Conservation (phyloP, 2,797 vertebrate species). For the Mastacembelus armatus region DNA sequence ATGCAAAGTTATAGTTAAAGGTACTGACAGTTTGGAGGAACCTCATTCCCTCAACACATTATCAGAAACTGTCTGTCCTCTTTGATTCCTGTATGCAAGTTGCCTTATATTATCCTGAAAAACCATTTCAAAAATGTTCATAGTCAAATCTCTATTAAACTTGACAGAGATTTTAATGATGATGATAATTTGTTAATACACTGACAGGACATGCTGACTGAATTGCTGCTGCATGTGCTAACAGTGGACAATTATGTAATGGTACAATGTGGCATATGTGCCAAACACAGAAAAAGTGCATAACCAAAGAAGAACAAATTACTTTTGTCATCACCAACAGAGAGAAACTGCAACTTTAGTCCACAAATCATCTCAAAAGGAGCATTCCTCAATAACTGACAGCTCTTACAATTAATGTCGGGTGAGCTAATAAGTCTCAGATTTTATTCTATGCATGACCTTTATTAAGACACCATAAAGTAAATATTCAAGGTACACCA, state of each 20-base stretch:
- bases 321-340: not conserved
- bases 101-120: constrained; percentile 6
- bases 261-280: constrained; percentile 23
- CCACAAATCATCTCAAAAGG: not conserved
- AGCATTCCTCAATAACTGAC: not conserved
- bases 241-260: constrained; percentile 6
- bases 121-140: constrained; percentile 3
- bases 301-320: not conserved
- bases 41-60: constrained; percentile 9
- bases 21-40: constrained; percentile 9
- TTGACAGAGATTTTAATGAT: constrained; percentile 12
- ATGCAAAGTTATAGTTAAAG: constrained; percentile 29
- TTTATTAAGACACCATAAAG: constrained; percentile 27
- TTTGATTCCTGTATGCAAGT: not conserved
- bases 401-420: not conserved
- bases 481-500: constrained; percentile 25
- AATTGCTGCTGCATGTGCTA: not conserved
- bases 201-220: not conserved
- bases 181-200: constrained; percentile 4
- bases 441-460: constrained; percentile 25
- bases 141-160: constrained; percentile 1
- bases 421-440: constrained; percentile 16
- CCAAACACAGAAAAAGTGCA: constrained; percentile 2
- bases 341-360: not conserved
- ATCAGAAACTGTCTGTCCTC: not conserved